Base-by-base conservation (phyloP, 2,113 vertebrate genomes). In the Cephalophus harveyi region DNA sequence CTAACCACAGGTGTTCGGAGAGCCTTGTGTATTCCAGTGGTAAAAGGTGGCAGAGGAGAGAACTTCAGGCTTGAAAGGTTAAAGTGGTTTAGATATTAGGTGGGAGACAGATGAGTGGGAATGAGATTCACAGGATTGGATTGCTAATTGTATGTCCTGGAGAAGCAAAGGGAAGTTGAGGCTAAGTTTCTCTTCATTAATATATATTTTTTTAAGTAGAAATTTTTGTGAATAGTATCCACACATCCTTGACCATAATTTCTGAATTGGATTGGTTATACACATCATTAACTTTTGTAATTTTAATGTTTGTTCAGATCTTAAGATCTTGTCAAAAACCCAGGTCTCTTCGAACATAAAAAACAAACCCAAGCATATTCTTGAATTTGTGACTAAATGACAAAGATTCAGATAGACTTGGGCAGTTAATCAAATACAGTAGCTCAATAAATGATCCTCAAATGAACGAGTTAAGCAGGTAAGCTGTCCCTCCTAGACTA, bases 251-350 rank as follows among this genome's bases (percentile, higher is more conserved):
- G 78, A 91, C n/a, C 57, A 59, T 90, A 86, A 64, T 83, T 84
- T 97, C 82, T 93, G 25, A 97, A 98, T 89, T 55, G 8, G 27
- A 52, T 30, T 74, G 12, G 76, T 96, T 96, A 82, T 79, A 16
- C 36, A 54, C 10, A 9, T 88, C 40, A 83, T 97, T 94, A 92
- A 64, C 50, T 95, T 90, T 59, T 48, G 28, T 92, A 62, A 46
- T 33, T 62, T 86, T 93, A 95, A 78, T 93, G 28, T 82, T 98
- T 95, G 67, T 92, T 94, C 71, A 87, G 13, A 85, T 92, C 94
- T 87, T 91, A 94, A 96, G 87, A 90, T 40, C 54, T 64, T 95
- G 89, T 83, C 92, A 13, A 81, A 95, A 84, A 10, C 50, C 14
- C 40, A 27, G 50, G 6, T 50, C 17, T 89, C 67, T 86, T 78